Base-by-base conservation (phyloP, 2,113 vertebrate genomes). In the Dryoscopus gambensis region DNA sequence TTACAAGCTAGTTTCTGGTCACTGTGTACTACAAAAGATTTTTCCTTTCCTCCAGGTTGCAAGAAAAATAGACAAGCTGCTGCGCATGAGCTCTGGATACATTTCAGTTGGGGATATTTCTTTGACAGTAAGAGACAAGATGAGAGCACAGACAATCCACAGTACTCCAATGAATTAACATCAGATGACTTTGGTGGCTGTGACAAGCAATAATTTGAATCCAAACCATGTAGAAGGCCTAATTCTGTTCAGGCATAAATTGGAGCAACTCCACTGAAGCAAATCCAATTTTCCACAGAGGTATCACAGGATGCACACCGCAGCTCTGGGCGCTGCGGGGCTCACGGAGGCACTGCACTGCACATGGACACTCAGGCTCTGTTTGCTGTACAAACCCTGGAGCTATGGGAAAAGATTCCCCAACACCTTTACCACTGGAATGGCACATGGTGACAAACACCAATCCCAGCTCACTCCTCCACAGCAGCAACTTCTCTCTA, bases 201-300 rank as follows among this genome's bases (percentile, higher is more conserved):
- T 95, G 89, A 93, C 94, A 94, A 82, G 91, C 65, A 55, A 55
- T 93, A 91, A 94, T 95, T 90, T 93, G 71, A 95, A 93, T 85
- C 78, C 84, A 87, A 79, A 53, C 60, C 77, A 39, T 73, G 89
- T 71, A 95, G 94, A 96, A 93, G 65, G 93, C 84, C 91, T 91
- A 94, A 95, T 93, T 95, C 96, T 96, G 89, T 69, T 94, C 94
- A 95, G 89, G 84, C 82, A 94, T 93, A 93, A 91, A 94, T 85
- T 88, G 95, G 91, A 97, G 84, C 90, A 62, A 50, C 46, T 94
- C 91, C 84, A 94, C 55, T 91, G 91, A 93, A 95, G 82, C 91
- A 91, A 83, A 88, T 77, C 3, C 84, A 85, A 63, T 90, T 83
- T 87, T 31, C 47, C 50, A 57, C 63, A 49, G 69, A 90, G 92